Base-by-base conservation (phyloP, 1,140 invertebrate species). In the Sminthurides bifidus region DNA sequence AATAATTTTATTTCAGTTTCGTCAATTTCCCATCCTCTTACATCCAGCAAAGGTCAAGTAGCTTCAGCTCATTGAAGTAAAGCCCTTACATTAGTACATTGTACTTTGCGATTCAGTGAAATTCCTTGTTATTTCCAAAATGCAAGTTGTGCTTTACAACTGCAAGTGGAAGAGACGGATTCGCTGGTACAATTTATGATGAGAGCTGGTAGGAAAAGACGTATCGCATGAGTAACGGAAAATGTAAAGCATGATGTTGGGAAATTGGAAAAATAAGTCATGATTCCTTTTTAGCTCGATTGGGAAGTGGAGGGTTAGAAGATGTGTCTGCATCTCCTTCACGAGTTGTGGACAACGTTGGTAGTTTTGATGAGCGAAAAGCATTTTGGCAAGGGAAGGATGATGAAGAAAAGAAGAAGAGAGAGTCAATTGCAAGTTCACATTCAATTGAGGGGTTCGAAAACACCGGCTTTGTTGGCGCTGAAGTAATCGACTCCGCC, bases 401-500 rank as follows among this genome's bases (percentile, higher is more conserved):
- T 44, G 44, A 54, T 10, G 60, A 62, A 30, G 60, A 62, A 44
- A 43, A 43, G 40, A 59, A 58, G 33, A 62, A 62, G 37, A 14
- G 60, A 37, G 60, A 62, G 23, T 62, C 60, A 1, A 19, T 62
- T n/a, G 49, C 60, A 3, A 54, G 51, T 5, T 29, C 33, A 23
- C 29, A 5, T 12, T 56, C 54, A 6, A 33, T 56, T 2, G 60
- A 62, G 48, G 60, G 71, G 38, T 77, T 72, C 70, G 73, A 75
- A 54, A 76, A 77, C 62, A 71, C 70, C 53, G 72, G 68, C 8
- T 75, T 76, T 66, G 68, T 66, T 29, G 74, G 71, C 19, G 72
- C 70, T n/a, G 73, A 76, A 52, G 60, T 59, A 37, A 69, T 69
- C 60, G 69, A 69, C 51, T 38, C 56, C 6, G 52, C 60, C 2